Percentiles rank a stretch among this genome's conserved stretches.
phyloP scores from a whole-genome alignment of 1,140 invertebrate genomes.

The Eulimnadia texana region DNA sequence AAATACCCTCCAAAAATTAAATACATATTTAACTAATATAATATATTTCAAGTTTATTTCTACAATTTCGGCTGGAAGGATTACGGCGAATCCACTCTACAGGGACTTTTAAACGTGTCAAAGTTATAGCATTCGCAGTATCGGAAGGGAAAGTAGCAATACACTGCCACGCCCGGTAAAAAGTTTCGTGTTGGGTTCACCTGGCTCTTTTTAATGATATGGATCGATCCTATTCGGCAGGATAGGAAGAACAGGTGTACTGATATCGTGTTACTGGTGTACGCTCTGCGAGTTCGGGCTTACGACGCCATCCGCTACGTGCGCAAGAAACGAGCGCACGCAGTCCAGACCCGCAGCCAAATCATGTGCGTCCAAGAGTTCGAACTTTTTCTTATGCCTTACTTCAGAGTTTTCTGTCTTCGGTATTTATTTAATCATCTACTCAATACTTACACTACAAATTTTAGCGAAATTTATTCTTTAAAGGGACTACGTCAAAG shows the following conservation, averaged over 20 bases:
- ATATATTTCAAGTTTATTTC: slow-evolving; percentile 51
- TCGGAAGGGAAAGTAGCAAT: slow-evolving; percentile 70
- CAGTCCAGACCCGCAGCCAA: slow-evolving; percentile 68
- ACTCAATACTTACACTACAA: too few relatives aligned
- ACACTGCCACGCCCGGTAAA: slow-evolving; percentile 85
- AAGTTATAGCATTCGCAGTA: slow-evolving; percentile 69
- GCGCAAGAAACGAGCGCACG: slow-evolving; percentile 54
- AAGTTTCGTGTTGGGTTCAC: too few relatives aligned
- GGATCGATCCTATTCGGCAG: too few relatives aligned
- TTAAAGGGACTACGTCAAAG: slow-evolving; percentile 30
- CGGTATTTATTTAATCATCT: too few relatives aligned
- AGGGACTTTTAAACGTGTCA: slow-evolving; percentile 67
- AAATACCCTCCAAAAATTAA: too few relatives aligned
- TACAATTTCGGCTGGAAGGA: slow-evolving; percentile 78
- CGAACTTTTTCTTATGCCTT: slow-evolving; percentile 63
- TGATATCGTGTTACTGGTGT: slow-evolving; percentile 73
- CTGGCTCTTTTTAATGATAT: too few relatives aligned
- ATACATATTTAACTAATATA: too few relatives aligned
- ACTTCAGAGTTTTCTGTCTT: slow-evolving; percentile 54
- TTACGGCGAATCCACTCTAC: slow-evolving; percentile 60
- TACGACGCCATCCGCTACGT: slow-evolving; percentile 69
- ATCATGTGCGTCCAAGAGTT: slow-evolving; percentile 64
- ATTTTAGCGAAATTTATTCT: not conserved
- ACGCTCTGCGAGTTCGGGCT: slow-evolving; percentile 53
- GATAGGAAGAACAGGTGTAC: slow-evolving; percentile 68